Evolutionary conservation across 2,797 vertebrate genomes (phyloP).

Genomic region (Syngnathus rostellatus): DNA sequence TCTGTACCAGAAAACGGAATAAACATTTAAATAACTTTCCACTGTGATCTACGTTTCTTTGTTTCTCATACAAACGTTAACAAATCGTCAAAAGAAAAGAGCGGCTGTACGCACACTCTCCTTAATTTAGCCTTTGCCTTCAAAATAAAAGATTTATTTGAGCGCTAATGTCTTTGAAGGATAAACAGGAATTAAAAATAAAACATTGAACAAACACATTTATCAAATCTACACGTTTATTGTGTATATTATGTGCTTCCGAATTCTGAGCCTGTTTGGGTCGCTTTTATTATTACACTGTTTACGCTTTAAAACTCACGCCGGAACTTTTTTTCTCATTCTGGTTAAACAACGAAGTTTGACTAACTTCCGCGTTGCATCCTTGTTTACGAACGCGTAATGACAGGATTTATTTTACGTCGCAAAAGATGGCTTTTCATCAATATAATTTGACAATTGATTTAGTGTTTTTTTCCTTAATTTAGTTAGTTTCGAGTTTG

Average conservation of each 20-base stretch:
- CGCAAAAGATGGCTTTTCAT: neutral
- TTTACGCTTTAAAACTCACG: neutral
- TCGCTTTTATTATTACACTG: neutral
- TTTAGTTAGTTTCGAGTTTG: neutral
- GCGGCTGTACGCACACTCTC: neutral
- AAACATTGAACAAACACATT: neutral
- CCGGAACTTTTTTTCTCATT: neutral
- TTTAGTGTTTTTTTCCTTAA: neutral
- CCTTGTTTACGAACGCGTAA: slow-evolving; percentile 40
- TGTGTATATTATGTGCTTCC: neutral
- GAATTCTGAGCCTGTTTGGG: neutral
- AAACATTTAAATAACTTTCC: neutral
- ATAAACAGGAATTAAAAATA: neutral
- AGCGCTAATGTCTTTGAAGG: neutral
- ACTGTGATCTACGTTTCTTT: neutral
- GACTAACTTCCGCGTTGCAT: slow-evolving; percentile 52
- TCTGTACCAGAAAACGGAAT: neutral
- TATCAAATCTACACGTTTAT: neutral
- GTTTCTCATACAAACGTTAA: neutral
- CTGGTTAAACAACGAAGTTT: neutral
- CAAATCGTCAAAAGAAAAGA: neutral
- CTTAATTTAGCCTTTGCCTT: neutral
- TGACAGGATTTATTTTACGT: neutral
- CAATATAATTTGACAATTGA: neutral
- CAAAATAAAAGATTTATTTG: slow-evolving; percentile 12